Evolutionary conservation across 2,113 vertebrate genomes (phyloP).

Genomic region (Thermophis baileyi): DNA sequence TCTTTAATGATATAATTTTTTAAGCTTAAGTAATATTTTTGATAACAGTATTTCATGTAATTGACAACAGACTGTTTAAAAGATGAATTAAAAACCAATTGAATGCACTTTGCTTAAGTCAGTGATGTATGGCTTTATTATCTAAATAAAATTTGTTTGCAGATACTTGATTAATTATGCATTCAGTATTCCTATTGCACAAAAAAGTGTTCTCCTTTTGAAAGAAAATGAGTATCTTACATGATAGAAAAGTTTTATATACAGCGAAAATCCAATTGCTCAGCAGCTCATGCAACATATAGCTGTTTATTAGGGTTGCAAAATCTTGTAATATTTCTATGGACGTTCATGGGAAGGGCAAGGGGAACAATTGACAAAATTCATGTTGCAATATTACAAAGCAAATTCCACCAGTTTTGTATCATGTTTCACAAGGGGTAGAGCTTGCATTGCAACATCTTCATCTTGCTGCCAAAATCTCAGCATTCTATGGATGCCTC

Average conservation of each 20-base stretch:
- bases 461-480: not conserved
- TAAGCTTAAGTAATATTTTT: not conserved
- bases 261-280: not conserved
- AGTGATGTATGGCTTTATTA: not conserved
- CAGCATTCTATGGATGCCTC: not conserved
- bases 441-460: not conserved
- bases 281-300: not conserved
- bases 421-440: no score
- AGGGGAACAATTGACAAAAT: not conserved
- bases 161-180: not conserved
- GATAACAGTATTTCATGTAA: not conserved
- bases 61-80: not conserved
- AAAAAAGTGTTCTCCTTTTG: not conserved
- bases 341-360: not conserved
- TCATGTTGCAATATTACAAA: not conserved
- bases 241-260: not conserved
- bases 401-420: not conserved
- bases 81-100: not conserved
- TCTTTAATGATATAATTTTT: not conserved
- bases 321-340: not conserved
- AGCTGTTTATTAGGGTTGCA: not conserved
- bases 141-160: not conserved
- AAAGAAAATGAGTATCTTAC: not conserved
- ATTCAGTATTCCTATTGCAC: not conserved
- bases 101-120: not conserved